Conservation (phyloP, 2,113 vertebrate genomes). For the Amphiprion ocellaris region DNA sequence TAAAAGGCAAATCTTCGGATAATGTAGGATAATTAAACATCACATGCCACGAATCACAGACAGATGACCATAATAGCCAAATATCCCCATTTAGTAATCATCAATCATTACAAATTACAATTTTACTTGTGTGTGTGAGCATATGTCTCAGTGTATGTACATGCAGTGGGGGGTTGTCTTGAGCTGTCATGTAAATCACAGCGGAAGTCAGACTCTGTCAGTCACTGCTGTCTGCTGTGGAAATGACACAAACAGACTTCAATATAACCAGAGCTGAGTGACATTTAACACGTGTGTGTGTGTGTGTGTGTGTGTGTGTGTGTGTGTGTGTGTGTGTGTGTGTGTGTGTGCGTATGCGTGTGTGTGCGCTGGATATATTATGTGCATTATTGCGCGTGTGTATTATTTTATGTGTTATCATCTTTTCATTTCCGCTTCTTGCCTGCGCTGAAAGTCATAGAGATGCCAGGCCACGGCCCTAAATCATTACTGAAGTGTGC, state of each 20-base stretch:
- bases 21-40: conserved; percentile 30
- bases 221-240: conserved; percentile 51
- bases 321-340: conserved; percentile 16
- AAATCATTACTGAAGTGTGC: conserved; percentile 50
- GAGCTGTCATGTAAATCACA: conserved; percentile 67
- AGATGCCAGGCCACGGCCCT: conserved; percentile 43
- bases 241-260: conserved; percentile 68
- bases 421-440: conserved; percentile 74
- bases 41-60: background rate
- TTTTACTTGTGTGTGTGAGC: background rate
- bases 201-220: conserved; percentile 64
- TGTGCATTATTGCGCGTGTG: conserved; percentile 14
- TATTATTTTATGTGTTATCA: conserved; percentile 63
- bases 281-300: conserved; percentile 65
- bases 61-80: background rate
- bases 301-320: conserved; percentile 23
- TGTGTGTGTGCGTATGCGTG: conserved; percentile 37
- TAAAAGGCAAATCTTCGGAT: conserved; percentile 17
- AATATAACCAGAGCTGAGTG: conserved; percentile 66
- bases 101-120: conserved; percentile 25
- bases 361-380: background rate
- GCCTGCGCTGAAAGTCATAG: conserved; percentile 69
- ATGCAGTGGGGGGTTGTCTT: conserved; percentile 33
- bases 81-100: conserved; percentile 27
- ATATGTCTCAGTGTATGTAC: conserved; percentile 10